Evolutionary conservation across 2,797 vertebrate genomes (phyloP).

Genomic region (Tapera naevia): DNA sequence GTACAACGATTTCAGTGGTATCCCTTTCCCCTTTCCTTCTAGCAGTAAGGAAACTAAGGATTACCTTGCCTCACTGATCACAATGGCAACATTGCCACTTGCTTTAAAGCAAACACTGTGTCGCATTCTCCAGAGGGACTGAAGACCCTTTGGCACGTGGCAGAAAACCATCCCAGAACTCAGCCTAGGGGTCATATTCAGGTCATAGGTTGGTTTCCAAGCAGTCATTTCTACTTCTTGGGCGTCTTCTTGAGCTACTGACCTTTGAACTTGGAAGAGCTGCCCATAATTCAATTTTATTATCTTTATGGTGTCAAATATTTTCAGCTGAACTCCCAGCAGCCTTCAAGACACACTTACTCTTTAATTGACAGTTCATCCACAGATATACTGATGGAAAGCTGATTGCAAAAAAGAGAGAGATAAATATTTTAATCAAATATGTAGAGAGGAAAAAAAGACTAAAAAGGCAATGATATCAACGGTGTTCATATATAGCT

Average conservation of each 20-base stretch:
- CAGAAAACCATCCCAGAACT: fast-evolving
- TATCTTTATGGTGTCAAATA: fast-evolving
- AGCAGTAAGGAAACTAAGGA: fast-evolving
- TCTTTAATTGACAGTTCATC: background rate
- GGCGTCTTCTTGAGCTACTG: background rate
- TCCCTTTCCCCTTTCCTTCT: background rate
- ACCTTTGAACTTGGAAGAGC: fast-evolving
- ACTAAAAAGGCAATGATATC: fast-evolving
- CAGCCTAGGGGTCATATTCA: fast-evolving
- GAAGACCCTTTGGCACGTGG: background rate
- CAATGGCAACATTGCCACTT: fast-evolving
- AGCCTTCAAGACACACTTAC: background rate
- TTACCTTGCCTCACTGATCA: fast-evolving
- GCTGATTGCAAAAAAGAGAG: too few species aligned
- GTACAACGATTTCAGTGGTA: fast-evolving
- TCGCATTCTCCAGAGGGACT: fast-evolving
- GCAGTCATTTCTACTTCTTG: fast-evolving
- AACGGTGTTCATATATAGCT: background rate
- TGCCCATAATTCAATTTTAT: fast-evolving
- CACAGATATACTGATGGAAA: background rate
- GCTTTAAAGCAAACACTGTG: fast-evolving
- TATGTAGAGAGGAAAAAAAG: fast-evolving
- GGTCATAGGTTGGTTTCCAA: fast-evolving
- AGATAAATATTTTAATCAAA: background rate
- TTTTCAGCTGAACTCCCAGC: background rate